Evolutionary conservation across 2,888 invertebrate genomes (phyloP), one percentile per base, ranked within the genome.

Genomic region (Drosophila pullipes): DNA sequence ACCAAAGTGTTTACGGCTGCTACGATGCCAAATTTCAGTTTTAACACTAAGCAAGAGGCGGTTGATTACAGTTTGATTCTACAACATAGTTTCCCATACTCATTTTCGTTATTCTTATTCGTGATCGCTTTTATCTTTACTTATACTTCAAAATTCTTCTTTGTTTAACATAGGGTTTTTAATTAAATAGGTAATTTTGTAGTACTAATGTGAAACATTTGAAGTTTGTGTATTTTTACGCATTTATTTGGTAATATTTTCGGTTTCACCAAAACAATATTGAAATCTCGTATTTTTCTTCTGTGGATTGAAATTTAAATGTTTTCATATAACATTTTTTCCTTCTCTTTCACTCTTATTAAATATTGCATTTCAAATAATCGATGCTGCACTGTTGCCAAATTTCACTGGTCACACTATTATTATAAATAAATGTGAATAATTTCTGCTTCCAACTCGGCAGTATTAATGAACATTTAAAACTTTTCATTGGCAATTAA

Each of bases 11-110:
- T 76, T 76, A 76, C 63, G 30, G 60, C 49, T 62, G 78, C 74
- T 1, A 49, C 37, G 78, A 78, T 78, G 77, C 74, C 77, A 57
- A 66, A 60, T 66, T 74, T 74, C 69, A 47, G 18, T 39, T 35
- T 62, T 50, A 49, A 55, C 25, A 28, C 54, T 25, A 41, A n/a
- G 37, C 25, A 16, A 33, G 28, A 49, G 16, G 10, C 4, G n/a
- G 3, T 44, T 11, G 22, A 5, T 13, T 44, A 11, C 11, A 5
- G 11, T 13, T 44, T 22, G 11, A 47, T 16, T 16, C 16, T 16
- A 47, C 47, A 25, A 47, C 9, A 47, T 47, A 10, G 7, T 16
- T 25, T 25, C 25, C 13, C n/a, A n/a, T n/a, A n/a, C 41, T 41
- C 4, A 41, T n/a, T n/a, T n/a, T 41, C n/a, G 6, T 16, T 37